Conservation (phyloP, 2,113 vertebrate genomes). For the Xenus cinereus region DNA sequence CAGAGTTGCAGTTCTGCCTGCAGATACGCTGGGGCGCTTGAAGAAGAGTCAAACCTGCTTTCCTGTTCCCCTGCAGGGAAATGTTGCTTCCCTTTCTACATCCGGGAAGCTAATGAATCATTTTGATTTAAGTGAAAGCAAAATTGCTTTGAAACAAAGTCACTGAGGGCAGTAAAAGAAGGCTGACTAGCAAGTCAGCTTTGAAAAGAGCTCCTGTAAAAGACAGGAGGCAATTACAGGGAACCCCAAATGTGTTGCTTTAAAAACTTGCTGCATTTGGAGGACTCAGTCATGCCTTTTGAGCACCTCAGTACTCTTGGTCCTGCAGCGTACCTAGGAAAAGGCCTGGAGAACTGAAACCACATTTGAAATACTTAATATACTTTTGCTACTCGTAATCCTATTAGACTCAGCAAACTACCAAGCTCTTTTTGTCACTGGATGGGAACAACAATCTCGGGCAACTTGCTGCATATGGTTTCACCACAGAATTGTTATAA, state of each 20-base stretch:
- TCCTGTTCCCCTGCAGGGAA: neutral
- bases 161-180: neutral
- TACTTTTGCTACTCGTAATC: neutral
- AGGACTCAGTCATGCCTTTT: neutral
- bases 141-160: neutral
- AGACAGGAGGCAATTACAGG: neutral
- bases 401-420: neutral
- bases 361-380: neutral
- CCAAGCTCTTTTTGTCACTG: neutral
- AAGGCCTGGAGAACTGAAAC: neutral
- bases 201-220: neutral
- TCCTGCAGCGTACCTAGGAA: neutral
- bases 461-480: neutral
- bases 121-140: neutral
- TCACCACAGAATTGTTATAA: neutral
- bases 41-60: neutral
- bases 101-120: neutral
- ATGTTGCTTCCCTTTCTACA: neutral
- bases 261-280: neutral
- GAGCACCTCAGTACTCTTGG: neutral
- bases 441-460: neutral
- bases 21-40: neutral
- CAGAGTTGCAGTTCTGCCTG: neutral
- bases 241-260: neutral
- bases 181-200: neutral